These are phyloP conservation scores for Ceratina calcarata DNA, from an alignment of 1,140 invertebrate genomes.

Conservation along the genomic window DNA sequence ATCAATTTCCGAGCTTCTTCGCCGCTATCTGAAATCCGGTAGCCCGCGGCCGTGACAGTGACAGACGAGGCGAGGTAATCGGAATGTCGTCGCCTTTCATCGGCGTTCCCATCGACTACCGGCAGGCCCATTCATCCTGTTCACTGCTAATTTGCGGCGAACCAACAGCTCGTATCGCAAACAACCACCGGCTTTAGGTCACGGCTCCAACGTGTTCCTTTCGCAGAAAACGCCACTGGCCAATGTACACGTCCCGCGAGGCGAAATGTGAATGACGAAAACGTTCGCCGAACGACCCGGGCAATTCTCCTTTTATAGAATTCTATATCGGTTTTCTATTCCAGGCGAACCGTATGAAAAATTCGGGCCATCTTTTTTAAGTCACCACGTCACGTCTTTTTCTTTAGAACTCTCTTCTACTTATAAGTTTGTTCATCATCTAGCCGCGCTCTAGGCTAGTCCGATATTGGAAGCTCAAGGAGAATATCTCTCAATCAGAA, in stretches of 20 bases:
- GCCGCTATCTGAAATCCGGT: conserved; percentile 22
- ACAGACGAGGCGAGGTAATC: conserved; percentile 27
- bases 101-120: conserved; percentile 5
- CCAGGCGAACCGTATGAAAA: conserved; percentile 3
- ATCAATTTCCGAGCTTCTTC: conserved; percentile 19
- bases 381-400: neutral
- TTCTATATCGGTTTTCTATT: conserved; percentile 4
- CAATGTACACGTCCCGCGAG: neutral
- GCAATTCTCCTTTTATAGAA: neutral
- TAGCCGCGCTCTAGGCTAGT: neutral
- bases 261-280: too few species aligned
- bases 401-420: neutral
- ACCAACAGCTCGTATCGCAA: neutral
- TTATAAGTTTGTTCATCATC: neutral
- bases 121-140: neutral
- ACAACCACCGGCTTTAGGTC: conserved; percentile 17
- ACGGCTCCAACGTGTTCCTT: neutral
- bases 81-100: conserved; percentile 30
- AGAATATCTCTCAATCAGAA: neutral
- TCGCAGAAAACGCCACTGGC: neutral
- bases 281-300: too few species aligned
- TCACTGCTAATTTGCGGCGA: neutral
- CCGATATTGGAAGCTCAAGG: neutral
- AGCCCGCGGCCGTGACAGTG: conserved; percentile 26
- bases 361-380: conserved; percentile 11